Base-by-base conservation (phyloP, 2,888 invertebrate species). In the Epinotia demarniana region DNA sequence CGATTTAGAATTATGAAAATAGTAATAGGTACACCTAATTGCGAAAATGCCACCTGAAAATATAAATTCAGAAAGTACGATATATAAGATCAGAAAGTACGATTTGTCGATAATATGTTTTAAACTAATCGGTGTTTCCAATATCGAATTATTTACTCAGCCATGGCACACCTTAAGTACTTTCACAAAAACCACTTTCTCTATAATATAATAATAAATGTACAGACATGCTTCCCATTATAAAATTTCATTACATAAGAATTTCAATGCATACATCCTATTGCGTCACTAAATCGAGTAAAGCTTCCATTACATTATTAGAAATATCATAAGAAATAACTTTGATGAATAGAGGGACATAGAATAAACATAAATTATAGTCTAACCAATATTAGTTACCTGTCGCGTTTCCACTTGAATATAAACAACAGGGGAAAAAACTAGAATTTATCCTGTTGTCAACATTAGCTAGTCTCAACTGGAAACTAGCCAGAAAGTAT, bases 281-380 rank as follows among this genome's bases (percentile, higher is more conserved):
- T 12, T 64, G 75, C 71, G 75, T 75, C 75, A 75, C 75, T 75
- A 75, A 75, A 67, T 75, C 71, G 67, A 75, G 72, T 75, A 75
- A 75, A 75, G 75, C 75, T 75, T 64, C 61, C 64, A 75, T 72
- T 75, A 75, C 67, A 72, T 75, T 71, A 71, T 63, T 75, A 75
- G 71, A 75, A 75, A 72, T 75, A 75, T 71, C 73, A 73, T 73
- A 73, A 75, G 70, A 71, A 70, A 68, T 61, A 70, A 62, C 53
- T 53, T 18, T 61, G 71, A 72, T 61, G 72, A 75, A 62, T 75
- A 75, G 58, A 64, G 66, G 61, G 66, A 75, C 64, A 16, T 68
- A 49, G 62, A 66, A 75, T 75, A 27, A 75, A 75, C 71, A 55
- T 60, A 49, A 53, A 63, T 39, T 57, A 74, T 63, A 33, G 53